Percentiles rank a stretch among this genome's conserved stretches.
Conservation (phyloP, 2,797 vertebrate genomes). For the Acipenser oxyrinchus region DNA sequence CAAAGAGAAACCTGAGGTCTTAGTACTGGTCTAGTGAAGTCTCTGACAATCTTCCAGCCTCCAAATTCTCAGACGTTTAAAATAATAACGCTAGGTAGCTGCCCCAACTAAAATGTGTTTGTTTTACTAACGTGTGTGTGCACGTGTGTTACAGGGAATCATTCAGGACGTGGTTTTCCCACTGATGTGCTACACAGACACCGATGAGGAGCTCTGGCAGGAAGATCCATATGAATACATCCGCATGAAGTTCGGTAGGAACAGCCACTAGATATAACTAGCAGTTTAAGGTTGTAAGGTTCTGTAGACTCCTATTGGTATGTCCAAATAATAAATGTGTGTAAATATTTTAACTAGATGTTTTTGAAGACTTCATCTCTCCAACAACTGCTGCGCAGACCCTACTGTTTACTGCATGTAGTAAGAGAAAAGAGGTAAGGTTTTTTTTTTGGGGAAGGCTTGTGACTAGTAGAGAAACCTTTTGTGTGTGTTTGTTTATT, state of each 20-base stretch:
- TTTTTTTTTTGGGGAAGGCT: too few relatives aligned
- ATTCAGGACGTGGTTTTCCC: constrained; percentile 99
- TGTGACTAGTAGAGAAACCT: too few relatives aligned
- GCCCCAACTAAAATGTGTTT: too few relatives aligned
- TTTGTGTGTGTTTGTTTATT: too few relatives aligned
- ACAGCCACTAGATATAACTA: too few relatives aligned
- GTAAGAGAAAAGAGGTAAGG: constrained; percentile 95
- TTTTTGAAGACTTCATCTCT: constrained; percentile 98
- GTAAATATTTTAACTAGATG: constrained; percentile 61
- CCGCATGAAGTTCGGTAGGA: constrained; percentile 96
- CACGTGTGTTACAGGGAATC: constrained; percentile 69
- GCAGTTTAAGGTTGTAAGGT: too few relatives aligned
- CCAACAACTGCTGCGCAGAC: constrained; percentile 97
- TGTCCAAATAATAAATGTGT: too few relatives aligned
- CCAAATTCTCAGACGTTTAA: too few relatives aligned
- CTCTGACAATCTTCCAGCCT: constrained; percentile 18
- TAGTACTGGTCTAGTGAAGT: constrained; percentile 89
- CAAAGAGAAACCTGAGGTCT: constrained; percentile 81
- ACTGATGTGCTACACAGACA: constrained; percentile 99
- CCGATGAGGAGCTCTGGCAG: constrained; percentile 95
- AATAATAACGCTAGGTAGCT: too few relatives aligned
- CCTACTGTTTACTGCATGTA: constrained; percentile 91
- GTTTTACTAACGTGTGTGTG: too few relatives aligned
- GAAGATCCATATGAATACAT: constrained; percentile 99
- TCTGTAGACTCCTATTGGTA: too few relatives aligned